These are phyloP conservation scores for Salvelinus namaycush DNA, from an alignment of 2,113 vertebrate species.

Conservation along the genomic window DNA sequence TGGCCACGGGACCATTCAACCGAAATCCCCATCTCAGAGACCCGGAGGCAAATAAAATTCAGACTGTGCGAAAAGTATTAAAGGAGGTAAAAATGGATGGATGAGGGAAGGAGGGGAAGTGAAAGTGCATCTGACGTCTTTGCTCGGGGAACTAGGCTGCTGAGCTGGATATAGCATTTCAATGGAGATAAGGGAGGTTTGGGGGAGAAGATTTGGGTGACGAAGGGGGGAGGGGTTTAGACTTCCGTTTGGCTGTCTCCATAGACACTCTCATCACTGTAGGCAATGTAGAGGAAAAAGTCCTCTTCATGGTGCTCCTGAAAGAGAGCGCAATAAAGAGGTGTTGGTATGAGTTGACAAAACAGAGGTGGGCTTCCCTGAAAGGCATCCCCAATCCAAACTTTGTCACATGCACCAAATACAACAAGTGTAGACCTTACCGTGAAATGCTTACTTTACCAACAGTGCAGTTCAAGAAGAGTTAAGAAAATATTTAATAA, in stretches of 20 bases:
- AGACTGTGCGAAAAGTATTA: slow-evolving; percentile 48
- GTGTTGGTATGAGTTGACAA: background rate
- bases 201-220: slow-evolving; percentile 52
- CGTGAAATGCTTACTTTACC: too few relatives aligned
- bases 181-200: slow-evolving; percentile 44
- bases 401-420: too few relatives aligned
- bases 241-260: slow-evolving; percentile 81
- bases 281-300: slow-evolving; percentile 95
- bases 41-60: slow-evolving; percentile 65
- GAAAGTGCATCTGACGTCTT: slow-evolving; percentile 74
- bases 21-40: slow-evolving; percentile 26
- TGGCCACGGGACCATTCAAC: background rate
- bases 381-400: too few relatives aligned
- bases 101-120: slow-evolving; percentile 35
- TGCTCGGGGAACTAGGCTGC: slow-evolving; percentile 73
- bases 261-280: slow-evolving; percentile 93
- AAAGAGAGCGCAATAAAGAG: slow-evolving; percentile 5
- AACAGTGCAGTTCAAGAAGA: too few relatives aligned
- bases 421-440: too few relatives aligned
- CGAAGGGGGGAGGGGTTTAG: slow-evolving; percentile 51
- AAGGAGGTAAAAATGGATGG: slow-evolving; percentile 47
- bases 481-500: too few relatives aligned
- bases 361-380: background rate
- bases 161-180: slow-evolving; percentile 75
- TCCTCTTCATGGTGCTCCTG: slow-evolving; percentile 94